Base-by-base conservation (phyloP, 2,888 invertebrate species). In the Acleris emargana region DNA sequence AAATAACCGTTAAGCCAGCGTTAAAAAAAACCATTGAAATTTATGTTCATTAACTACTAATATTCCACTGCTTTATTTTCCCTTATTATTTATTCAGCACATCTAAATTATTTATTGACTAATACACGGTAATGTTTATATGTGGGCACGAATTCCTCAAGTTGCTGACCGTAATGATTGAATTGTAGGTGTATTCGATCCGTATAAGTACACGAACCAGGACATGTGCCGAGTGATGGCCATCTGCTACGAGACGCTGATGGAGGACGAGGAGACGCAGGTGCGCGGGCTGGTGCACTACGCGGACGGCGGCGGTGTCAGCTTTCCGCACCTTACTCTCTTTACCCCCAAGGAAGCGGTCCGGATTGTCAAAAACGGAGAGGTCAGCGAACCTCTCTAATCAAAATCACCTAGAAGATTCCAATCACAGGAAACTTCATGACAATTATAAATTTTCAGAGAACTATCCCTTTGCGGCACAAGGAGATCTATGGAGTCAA, bases 201-300 rank as follows among this genome's bases (percentile, higher is more conserved):
- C 97, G 0, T 94, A 95, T 80, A 95, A 95, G 77, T 96, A 94
- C 81, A 95, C 95, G 9, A 95, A 96, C 76, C 95, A 94, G 58
- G 96, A 97, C 77, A 95, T 97, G 95, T 95, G 96, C 80, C 94
- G 96, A 38, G 94, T 96, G 1, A 96, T 96, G 87, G 95, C 94
- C 57, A 94, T 95, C 51, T 95, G 95, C 22, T 97, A 96, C 81
- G 97, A 97, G 83, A 94, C 96, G 0, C 82, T 97, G 53, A 93
- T 97, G 93, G 97, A 97, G 80, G 96, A 97, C 78, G 97, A 97
- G 82, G 95, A 96, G 72, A 95, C 94, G 72, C 97, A 97, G 87
- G 93, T 97, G 7, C 93, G 95, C 16, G 97, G 97, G 13, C 94
- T 96, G 76, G 95, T 96, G 1, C 97, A 97, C 86, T 95, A 95